Evolutionary conservation across 2,113 vertebrate genomes (phyloP), one percentile per base, ranked within the genome.

Genomic region (Mormoops blainvillei): DNA sequence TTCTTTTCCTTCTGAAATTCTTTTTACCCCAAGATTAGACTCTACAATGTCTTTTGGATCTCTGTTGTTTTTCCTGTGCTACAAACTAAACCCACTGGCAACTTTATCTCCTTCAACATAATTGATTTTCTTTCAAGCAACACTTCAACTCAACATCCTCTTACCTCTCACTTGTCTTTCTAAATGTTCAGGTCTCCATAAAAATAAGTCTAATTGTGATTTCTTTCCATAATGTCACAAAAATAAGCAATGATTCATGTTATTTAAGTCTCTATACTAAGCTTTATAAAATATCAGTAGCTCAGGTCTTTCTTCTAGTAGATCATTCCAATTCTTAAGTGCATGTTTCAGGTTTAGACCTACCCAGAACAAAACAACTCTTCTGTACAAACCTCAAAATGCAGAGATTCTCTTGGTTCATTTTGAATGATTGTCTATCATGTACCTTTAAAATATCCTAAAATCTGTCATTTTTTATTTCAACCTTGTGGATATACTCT

Each of bases 401-500:
- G 7, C 26, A 48, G 4, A 70, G 12, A 33, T 5, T 67, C 26
- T 1, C 45, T 82, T 74, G 45, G 3, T 54, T 11, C 16, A 82
- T 65, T 74, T 88, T 81, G 28, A 81, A n/a, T 50, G 13, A 81
- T 71, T 63, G 67, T 2, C 24, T 61, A 15, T 63, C 8, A 31
- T 15, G 9, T 50, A 61, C 13, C 15, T 50, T 63, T 71, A 22
- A 88, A 73, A 74, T 54, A 18, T 89, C 48, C 67, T 45, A 65
- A 74, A 74, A 65, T 28, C 2, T 52, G 12, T 74, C 18, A 43
- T 63, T 63, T 61, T 61, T 63, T 58, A 9, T 63, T 31, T 4
- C 4, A 82, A 13, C 0, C 2, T 4, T 24, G 2, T 67, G 4
- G 2, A 24, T 16, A 56, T 2, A n/a, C 1, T 70, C 16, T 3